Evolutionary conservation across 2,113 vertebrate genomes (phyloP).

Genomic region (Poeciliopsis occidentalis): DNA sequence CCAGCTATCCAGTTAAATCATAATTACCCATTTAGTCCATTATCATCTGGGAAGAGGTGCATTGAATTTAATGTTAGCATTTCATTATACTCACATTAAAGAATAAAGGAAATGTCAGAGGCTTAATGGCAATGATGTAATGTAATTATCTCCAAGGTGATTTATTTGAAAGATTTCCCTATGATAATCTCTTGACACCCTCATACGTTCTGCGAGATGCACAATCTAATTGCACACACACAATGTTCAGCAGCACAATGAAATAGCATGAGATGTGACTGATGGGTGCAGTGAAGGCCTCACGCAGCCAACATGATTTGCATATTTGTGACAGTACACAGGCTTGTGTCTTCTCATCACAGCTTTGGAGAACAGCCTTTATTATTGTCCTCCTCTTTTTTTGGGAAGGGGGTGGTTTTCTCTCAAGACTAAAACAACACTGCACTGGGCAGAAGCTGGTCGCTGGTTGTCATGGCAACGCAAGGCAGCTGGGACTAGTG

Average conservation of each 20-base stretch:
- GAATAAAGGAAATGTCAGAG: slow-evolving; percentile 69
- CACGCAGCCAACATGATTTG: slow-evolving; percentile 39
- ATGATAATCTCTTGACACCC: too few relatives aligned
- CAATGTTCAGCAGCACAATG: slow-evolving; percentile 16
- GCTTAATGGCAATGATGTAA: slow-evolving; percentile 52
- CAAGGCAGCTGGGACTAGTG: slow-evolving; percentile 33
- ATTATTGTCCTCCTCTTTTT: slow-evolving; percentile 41
- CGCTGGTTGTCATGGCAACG: slow-evolving; percentile 72
- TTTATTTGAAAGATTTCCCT: slow-evolving; percentile 61
- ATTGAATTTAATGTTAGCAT: slow-evolving; percentile 63
- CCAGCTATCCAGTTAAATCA: slow-evolving; percentile 55
- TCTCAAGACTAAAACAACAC: slow-evolving; percentile 45
- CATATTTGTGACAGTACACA: slow-evolving; percentile 33
- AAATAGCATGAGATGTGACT: slow-evolving; percentile 30
- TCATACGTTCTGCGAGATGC: slow-evolving; percentile 39
- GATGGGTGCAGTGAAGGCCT: slow-evolving; percentile 41
- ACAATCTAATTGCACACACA: slow-evolving; percentile 36
- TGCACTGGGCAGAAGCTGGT: slow-evolving; percentile 48
- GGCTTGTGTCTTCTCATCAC: slow-evolving; percentile 27
- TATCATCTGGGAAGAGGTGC: slow-evolving; percentile 45
- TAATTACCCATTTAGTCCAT: slow-evolving; percentile 66
- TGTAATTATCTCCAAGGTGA: slow-evolving; percentile 61
- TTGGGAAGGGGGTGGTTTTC: background rate
- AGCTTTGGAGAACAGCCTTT: slow-evolving; percentile 40
- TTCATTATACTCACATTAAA: slow-evolving; percentile 62